Base-by-base conservation (phyloP, 2,888 invertebrate species). In the Byasa hedistus region DNA sequence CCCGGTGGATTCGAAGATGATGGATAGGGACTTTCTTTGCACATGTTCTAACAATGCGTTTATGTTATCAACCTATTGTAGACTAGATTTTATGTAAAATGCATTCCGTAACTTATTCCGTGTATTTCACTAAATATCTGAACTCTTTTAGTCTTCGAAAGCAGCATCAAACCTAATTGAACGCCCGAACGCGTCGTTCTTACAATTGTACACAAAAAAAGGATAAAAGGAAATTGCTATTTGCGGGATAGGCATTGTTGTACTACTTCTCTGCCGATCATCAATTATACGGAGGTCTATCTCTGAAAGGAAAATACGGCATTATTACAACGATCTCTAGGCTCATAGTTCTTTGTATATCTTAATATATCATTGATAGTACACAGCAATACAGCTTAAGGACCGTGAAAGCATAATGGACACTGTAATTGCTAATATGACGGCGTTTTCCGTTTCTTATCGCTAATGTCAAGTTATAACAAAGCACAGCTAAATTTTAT, bases 401-500 rank as follows among this genome's bases (percentile, higher is more conserved):
- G 62, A 55, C 44, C 66, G 58, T 59, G 55, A 62, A 62, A 62
- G 58, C 66, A 62, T 62, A 62, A 66, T 59, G 48, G 66, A 23
- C 22, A 19, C 44, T 44, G 62, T 66, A 62, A 62, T 66, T 62
- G 62, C 62, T 62, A 23, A 22, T 44, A 54, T 10, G 62, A 54
- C 62, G 57, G 32, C 58, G 55, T 17, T 23, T 57, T 65, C 51
- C 54, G 61, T 52, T 57, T 15, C 17, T 24, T 52, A 27, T 27
- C 52, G 2, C 21, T 58, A 36, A 55, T 58, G 24, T 22, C 15
- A 44, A 44, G 55, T n/a, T n/a, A n/a, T n/a, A n/a, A n/a, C n/a
- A n/a, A n/a, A 39, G 48, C 48, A 19, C 48, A 15, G 48, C 1
- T 48, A n/a, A 5, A 48, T 48, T 15, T 12, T 48, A 0, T 10